Percentiles rank a stretch among this genome's conserved stretches.
Evolutionary conservation across 2,113 vertebrate species (phyloP).

Genomic region (Ptychochromis oligacanthus): DNA sequence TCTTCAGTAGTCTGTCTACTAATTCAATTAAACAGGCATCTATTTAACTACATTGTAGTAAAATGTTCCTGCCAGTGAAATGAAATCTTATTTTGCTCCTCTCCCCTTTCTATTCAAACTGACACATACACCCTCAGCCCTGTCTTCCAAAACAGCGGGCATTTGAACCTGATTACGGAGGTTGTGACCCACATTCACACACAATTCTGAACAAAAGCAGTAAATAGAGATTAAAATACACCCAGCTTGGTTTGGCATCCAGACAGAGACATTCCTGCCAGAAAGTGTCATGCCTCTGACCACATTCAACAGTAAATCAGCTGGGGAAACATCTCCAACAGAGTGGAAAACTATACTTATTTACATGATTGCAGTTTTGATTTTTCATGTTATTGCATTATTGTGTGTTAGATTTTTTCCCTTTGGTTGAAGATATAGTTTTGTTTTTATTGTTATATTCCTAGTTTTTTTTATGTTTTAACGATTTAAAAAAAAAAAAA

Average conservation of each 20-base stretch:
- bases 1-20: background rate
- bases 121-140: background rate
- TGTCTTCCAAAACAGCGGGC: background rate
- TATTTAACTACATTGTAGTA: background rate
- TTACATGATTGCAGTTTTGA: constrained; percentile 1
- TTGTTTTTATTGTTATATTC: no score
- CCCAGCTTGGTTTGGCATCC: constrained; percentile 24
- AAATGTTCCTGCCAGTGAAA: background rate
- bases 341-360: constrained; percentile 15
- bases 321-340: constrained; percentile 6
- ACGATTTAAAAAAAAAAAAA: no score
- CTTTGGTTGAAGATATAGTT: no score
- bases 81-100: background rate
- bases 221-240: constrained; percentile 36
- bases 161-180: constrained; percentile 38
- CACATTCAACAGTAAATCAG: constrained; percentile 34
- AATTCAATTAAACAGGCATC: background rate
- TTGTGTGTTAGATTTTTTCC: no score
- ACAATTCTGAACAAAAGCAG: constrained; percentile 28
- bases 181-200: constrained; percentile 22
- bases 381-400: no score
- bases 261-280: constrained; percentile 4
- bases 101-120: background rate
- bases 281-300: constrained; percentile 5
- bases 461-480: no score